These are phyloP conservation scores for Salvelinus fontinalis DNA, from an alignment of 2,113 vertebrate genomes.

Conservation along the genomic window DNA sequence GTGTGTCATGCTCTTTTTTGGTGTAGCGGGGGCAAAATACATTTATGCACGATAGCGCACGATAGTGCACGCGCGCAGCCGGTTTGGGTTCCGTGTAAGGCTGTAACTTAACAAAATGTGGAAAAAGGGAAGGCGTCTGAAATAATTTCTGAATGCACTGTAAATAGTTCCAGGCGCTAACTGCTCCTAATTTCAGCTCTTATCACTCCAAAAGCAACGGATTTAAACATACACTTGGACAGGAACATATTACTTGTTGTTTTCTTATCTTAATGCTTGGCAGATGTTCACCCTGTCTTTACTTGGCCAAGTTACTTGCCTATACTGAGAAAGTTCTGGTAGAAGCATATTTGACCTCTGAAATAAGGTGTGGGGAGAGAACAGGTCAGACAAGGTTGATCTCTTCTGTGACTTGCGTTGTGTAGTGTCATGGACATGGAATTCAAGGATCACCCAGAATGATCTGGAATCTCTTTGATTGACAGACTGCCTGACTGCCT, in stretches of 20 bases:
- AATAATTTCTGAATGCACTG: no score
- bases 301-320: no score
- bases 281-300: conserved; percentile 30
- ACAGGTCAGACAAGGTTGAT: conserved; percentile 26
- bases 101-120: no score
- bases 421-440: conserved; percentile 19
- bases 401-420: conserved; percentile 12
- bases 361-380: conserved; percentile 50
- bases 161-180: neutral
- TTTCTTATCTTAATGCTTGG: conserved; percentile 42
- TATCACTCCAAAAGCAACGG: conserved; percentile 29
- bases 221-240: conserved; percentile 24
- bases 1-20: no score
- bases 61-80: no score
- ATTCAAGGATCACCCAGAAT: conserved; percentile 18
- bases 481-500: neutral
- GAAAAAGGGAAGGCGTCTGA: no score
- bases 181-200: conserved; percentile 2
- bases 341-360: conserved; percentile 40
- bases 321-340: conserved; percentile 27
- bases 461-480: conserved; percentile 33
- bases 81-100: no score
- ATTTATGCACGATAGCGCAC: no score
- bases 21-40: no score
- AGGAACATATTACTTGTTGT: conserved; percentile 12